Evolutionary conservation across 2,113 vertebrate genomes (phyloP).

Genomic region (Tragulus kanchil): DNA sequence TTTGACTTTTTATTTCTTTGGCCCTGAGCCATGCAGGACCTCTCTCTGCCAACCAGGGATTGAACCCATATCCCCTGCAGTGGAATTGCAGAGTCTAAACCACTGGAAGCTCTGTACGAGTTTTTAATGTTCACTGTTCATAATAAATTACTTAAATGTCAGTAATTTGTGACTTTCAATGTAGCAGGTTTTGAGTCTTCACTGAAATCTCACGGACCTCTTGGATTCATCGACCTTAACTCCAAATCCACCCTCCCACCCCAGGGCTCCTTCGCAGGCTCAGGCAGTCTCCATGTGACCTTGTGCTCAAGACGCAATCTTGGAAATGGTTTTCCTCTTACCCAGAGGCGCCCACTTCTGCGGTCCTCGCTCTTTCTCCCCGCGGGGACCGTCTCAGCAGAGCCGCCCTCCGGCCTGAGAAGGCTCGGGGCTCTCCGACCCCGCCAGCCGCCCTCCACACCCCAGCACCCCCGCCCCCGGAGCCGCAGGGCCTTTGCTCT

Average conservation of each 20-base stretch:
- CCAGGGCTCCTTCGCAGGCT: neutral
- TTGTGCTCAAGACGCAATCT: neutral
- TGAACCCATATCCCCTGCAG: neutral
- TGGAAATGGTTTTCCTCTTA: fast-evolving
- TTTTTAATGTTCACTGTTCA: neutral
- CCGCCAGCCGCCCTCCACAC: neutral
- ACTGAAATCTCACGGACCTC: neutral
- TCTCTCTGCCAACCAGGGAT: neutral
- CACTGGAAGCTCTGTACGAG: neutral
- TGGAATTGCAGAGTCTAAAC: neutral
- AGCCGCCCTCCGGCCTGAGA: neutral
- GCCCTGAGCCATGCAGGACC: neutral
- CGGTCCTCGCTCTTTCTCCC: neutral
- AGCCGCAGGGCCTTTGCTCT: neutral
- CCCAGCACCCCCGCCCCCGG: neutral
- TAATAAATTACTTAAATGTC: neutral
- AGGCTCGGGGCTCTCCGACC: neutral
- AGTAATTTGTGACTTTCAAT: neutral
- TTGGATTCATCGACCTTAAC: neutral
- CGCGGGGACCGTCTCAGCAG: neutral
- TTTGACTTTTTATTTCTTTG: neutral
- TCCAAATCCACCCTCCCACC: neutral
- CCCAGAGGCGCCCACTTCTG: fast-evolving
- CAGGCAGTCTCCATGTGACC: neutral
- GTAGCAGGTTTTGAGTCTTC: neutral